phyloP scores from a whole-genome alignment of 2,113 vertebrate species.

The Bubo bubo region DNA sequence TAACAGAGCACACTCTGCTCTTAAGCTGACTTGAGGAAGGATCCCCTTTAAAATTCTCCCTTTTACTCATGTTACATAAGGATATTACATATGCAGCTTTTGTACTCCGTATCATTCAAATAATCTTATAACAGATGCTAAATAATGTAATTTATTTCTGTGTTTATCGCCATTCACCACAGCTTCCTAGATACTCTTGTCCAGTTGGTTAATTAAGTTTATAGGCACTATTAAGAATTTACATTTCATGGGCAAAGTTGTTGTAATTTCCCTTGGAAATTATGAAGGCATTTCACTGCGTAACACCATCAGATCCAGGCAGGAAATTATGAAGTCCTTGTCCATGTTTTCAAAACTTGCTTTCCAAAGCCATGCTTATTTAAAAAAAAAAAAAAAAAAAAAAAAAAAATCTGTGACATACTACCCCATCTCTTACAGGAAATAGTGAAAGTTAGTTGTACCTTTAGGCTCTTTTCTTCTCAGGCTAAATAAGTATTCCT shows the following conservation, averaged over 20 bases:
- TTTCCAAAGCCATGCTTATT: not conserved
- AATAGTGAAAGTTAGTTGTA: not conserved
- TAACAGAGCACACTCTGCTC: rapidly evolving
- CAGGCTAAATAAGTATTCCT: not conserved
- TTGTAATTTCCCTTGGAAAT: not conserved
- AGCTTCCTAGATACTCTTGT: not conserved
- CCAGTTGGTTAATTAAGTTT: not conserved
- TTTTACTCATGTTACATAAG: not conserved
- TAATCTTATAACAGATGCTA: not conserved
- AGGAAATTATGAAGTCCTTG: not conserved
- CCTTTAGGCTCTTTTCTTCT: not conserved
- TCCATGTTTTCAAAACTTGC: not conserved
- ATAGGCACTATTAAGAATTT: not conserved
- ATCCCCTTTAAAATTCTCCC: not conserved
- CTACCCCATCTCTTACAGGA: not conserved
- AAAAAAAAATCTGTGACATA: not conserved
- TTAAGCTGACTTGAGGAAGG: not conserved
- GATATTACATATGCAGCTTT: not conserved
- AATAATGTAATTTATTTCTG: not conserved
- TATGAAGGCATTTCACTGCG: not conserved
- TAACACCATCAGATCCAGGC: not conserved
- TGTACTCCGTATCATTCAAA: not conserved
- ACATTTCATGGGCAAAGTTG: not conserved
- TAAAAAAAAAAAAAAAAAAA: not conserved
- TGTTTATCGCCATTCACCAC: not conserved